Evolutionary conservation across 2,888 invertebrate species (phyloP), one percentile per base, ranked within the genome.

Genomic region (Pterostichus niger): DNA sequence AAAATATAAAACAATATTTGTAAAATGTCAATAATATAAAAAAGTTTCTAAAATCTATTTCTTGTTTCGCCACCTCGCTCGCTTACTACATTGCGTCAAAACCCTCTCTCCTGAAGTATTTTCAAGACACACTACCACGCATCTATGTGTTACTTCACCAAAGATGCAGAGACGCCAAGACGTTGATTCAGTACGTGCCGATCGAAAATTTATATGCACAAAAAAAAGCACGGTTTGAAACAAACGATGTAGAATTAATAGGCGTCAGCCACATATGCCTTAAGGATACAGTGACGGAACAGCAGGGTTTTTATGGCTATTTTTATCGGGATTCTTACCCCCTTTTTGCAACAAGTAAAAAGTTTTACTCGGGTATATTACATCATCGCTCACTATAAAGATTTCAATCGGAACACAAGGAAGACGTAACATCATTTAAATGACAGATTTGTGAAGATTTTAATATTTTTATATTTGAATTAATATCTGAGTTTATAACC

Each of bases 201-300:
- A 59, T 59, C 15, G 59, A 9, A 59, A 17, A 59, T 59, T 24
- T 31, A 59, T 31, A 49, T 49, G 10, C 13, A 10, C 11, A n/a
- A 49, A 49, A 49, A 11, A 11, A 13, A 49, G 59, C 24, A 17
- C 24, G 24, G 59, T 17, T 24, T 24, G 31, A 59, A 59, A 59
- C 59, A 59, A 59, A 59, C 59, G 59, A 59, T 59, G 59, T 31
- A 59, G 59, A 59, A 59, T 59, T 59, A 59, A 59, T 59, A 59
- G 59, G 59, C 59, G 59, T 59, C 59, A 59, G 31, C 59, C 59
- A 59, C 59, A 59, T 59, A n/a, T 59, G 59, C 31, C 31, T 54
- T 59, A 17, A 31, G 59, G 59, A 31, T 31, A 59, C 59, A 59
- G 31, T 59, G 59, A 59, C 59, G 59, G 59, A 59, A 31, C n/a